A percentile compares a stretch with the other conserved stretches of the same genome.
Evolutionary conservation across 1,140 invertebrate species (phyloP).

Genomic region (Drosophila arawakana): DNA sequence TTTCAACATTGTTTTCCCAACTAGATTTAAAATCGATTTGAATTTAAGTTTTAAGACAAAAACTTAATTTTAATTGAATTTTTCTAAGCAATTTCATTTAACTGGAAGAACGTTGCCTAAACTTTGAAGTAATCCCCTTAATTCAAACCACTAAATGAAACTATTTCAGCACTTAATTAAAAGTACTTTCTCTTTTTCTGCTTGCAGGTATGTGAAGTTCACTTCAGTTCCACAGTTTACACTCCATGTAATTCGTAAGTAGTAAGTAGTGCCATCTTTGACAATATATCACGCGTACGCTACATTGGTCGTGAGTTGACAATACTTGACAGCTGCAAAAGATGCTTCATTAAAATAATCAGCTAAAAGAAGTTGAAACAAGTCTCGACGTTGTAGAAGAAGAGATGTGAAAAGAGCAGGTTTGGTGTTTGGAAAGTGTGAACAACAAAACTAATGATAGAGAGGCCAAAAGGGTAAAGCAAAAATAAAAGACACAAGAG

Average conservation of each 20-base stretch:
- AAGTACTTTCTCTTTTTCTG: conserved; percentile 27
- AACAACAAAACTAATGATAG: conserved; percentile 37
- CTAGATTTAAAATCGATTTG: no score
- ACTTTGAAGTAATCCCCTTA: conserved; percentile 8
- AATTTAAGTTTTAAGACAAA: no score
- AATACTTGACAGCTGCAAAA: conserved; percentile 25
- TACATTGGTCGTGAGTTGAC: conserved; percentile 12
- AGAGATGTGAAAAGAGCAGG: background rate
- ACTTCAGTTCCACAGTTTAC: background rate
- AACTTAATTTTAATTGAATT: no score
- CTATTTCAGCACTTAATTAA: conserved; percentile 38
- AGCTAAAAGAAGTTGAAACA: conserved; percentile 47
- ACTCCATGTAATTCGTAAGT: conserved; percentile 51
- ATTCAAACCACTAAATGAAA: background rate
- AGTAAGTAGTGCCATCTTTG: conserved; percentile 9
- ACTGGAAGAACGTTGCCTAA: no score
- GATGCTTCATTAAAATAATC: conserved; percentile 71
- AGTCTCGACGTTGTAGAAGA: conserved; percentile 8
- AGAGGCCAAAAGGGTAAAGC: conserved; percentile 21
- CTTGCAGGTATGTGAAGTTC: conserved; percentile 63
- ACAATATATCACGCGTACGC: conserved; percentile 45
- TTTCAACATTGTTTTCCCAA: no score
- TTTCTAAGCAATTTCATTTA: no score
- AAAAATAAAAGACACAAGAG: conserved; percentile 19
- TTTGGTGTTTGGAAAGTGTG: conserved; percentile 11